Percentiles rank a stretch among this genome's conserved stretches.
These are phyloP conservation scores for Trichechus manatus DNA, from an alignment of 2,113 vertebrate species.

Conservation along the genomic window DNA sequence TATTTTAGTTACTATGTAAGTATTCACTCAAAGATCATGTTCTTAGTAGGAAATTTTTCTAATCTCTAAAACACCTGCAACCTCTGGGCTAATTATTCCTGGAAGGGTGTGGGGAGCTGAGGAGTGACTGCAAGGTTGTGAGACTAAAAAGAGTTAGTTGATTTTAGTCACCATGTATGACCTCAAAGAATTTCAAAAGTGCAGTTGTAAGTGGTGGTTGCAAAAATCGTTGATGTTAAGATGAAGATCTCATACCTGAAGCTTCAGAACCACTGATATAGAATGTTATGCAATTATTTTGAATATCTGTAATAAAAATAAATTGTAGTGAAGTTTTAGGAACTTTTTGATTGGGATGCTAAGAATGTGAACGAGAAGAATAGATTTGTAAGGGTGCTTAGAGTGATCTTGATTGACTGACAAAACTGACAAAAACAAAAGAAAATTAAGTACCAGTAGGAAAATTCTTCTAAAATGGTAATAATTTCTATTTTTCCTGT, in stretches of 20 bases:
- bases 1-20: conserved; percentile 57
- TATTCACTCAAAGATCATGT: conserved; percentile 24
- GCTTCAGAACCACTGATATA: background rate
- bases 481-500: conserved; percentile 10
- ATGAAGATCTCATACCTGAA: conserved; percentile 16
- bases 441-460: conserved; percentile 31
- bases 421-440: conserved; percentile 45
- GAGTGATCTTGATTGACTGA: conserved; percentile 51
- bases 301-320: conserved; percentile 39
- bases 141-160: conserved; percentile 38
- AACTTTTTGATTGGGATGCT: conserved; percentile 8
- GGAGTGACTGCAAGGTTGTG: conserved; percentile 19
- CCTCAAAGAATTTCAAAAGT: conserved; percentile 51
- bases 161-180: conserved; percentile 25
- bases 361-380: conserved; percentile 42
- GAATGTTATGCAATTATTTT: conserved; percentile 34
- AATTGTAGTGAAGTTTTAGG: conserved; percentile 27
- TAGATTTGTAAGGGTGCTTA: conserved; percentile 38
- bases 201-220: background rate
- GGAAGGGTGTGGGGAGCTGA: background rate
- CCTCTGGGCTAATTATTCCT: conserved; percentile 1
- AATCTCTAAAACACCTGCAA: conserved; percentile 56
- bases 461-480: conserved; percentile 47
- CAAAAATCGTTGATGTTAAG: conserved; percentile 38
- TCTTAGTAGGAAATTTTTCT: conserved; percentile 58